A percentile compares a stretch with the other conserved stretches of the same genome.
phyloP scores from a whole-genome alignment of 2,888 invertebrate species.

The Apodemia hepburni region DNA sequence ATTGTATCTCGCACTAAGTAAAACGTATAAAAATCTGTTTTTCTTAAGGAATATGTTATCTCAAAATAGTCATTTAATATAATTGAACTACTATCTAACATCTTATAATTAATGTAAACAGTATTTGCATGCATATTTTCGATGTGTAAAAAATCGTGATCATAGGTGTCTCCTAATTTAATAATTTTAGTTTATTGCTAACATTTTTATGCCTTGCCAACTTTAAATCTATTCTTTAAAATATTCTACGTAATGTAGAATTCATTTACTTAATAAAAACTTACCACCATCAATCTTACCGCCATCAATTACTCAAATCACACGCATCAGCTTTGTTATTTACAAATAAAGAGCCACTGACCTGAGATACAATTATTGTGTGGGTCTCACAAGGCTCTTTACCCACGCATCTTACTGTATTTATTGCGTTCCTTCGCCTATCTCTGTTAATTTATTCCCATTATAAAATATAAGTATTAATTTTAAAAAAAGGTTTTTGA shows the following conservation, averaged over 20 bases:
- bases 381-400: conserved; percentile 1
- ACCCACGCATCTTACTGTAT: conserved; percentile 1
- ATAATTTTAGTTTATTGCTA: too few relatives aligned
- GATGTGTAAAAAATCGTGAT: too few relatives aligned
- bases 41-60: too few relatives aligned
- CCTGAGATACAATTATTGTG: conserved; percentile 3
- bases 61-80: too few relatives aligned
- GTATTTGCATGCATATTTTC: not conserved
- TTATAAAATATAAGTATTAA: not conserved
- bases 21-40: too few relatives aligned
- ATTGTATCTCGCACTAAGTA: too few relatives aligned
- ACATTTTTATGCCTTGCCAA: too few relatives aligned
- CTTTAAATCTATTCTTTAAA: too few relatives aligned
- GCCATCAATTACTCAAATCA: not conserved
- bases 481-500: not conserved
- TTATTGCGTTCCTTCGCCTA: not conserved
- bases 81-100: not conserved
- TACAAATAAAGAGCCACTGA: conserved; percentile 7
- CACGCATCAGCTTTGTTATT: not conserved
- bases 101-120: not conserved
- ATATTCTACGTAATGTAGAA: not conserved
- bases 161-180: too few relatives aligned
- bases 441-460: not conserved
- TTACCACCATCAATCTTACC: not conserved
- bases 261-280: not conserved